Evolutionary conservation across 2,888 invertebrate species (phyloP).

Genomic region (Synergus laeviventris): DNA sequence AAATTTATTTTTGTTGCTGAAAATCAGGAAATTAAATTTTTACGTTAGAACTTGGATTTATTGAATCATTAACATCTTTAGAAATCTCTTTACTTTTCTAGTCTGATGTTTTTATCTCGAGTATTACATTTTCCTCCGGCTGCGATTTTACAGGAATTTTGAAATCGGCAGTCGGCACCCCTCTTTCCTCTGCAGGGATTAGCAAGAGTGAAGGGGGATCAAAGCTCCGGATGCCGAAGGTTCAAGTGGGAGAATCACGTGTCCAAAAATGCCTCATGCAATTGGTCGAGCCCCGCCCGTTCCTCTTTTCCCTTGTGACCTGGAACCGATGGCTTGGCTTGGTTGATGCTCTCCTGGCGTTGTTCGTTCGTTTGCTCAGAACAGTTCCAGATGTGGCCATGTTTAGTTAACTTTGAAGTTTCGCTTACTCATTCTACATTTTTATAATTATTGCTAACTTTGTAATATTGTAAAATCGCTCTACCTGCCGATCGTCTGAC

Average conservation of each 20-base stretch:
- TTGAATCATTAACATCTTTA: background rate
- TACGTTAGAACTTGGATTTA: background rate
- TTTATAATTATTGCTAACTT: slow-evolving; percentile 58
- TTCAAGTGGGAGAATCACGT: slow-evolving; percentile 56
- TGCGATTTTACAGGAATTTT: slow-evolving; percentile 41
- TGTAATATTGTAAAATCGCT: slow-evolving; percentile 57
- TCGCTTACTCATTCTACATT: slow-evolving; percentile 63
- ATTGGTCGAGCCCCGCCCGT: slow-evolving; percentile 57
- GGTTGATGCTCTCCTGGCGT: slow-evolving; percentile 45
- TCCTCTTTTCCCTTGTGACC: slow-evolving; percentile 56
- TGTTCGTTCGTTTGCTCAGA: slow-evolving; percentile 68
- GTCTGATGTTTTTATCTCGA: slow-evolving; percentile 37
- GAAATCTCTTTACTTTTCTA: background rate
- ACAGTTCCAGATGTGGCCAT: slow-evolving; percentile 76
- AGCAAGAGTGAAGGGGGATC: slow-evolving; percentile 17
- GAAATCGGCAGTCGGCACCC: background rate
- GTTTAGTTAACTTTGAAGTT: slow-evolving; percentile 75
- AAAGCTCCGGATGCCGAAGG: slow-evolving; percentile 37
- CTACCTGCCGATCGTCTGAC: slow-evolving; percentile 67
- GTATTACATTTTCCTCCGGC: background rate
- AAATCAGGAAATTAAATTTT: no score
- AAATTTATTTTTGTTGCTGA: no score
- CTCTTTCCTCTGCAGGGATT: background rate
- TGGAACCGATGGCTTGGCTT: slow-evolving; percentile 34
- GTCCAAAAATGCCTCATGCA: slow-evolving; percentile 48